phyloP scores from a whole-genome alignment of 1,140 invertebrate genomes.

The Micrasema minimum region DNA sequence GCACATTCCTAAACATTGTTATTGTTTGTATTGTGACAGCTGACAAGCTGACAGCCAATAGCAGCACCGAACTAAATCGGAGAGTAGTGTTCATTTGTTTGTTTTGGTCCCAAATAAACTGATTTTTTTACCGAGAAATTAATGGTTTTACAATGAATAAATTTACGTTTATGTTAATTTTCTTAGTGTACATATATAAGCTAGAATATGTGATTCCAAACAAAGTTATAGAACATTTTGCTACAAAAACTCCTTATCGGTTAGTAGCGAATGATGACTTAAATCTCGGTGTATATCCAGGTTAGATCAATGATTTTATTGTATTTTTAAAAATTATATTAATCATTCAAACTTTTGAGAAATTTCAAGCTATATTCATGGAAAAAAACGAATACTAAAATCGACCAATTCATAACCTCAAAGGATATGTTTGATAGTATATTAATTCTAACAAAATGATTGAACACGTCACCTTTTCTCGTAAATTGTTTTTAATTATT shows the following conservation, averaged over 20 bases:
- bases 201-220: slow-evolving; percentile 2
- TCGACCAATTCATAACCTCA: too few relatives aligned
- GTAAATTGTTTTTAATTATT: too few relatives aligned
- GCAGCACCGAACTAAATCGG: not conserved
- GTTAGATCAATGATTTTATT: slow-evolving; percentile 57
- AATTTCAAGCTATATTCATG: too few relatives aligned
- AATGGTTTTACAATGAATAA: slow-evolving; percentile 14
- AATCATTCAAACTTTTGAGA: too few relatives aligned
- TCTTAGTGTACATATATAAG: not conserved
- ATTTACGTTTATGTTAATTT: slow-evolving; percentile 17
- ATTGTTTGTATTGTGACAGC: not conserved
- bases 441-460: too few relatives aligned
- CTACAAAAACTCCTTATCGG: slow-evolving; percentile 72
- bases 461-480: too few relatives aligned
- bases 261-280: slow-evolving; percentile 70
- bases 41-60: slow-evolving; percentile 9
- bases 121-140: not conserved
- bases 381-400: too few relatives aligned
- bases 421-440: too few relatives aligned
- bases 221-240: slow-evolving; percentile 53
- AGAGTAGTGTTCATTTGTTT: not conserved
- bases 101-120: not conserved
- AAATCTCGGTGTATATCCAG: slow-evolving; percentile 64
- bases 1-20: slow-evolving; percentile 1
- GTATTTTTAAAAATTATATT: too few relatives aligned